phyloP scores from a whole-genome alignment of 1,140 invertebrate genomes.

The Drosophila sproati region DNA sequence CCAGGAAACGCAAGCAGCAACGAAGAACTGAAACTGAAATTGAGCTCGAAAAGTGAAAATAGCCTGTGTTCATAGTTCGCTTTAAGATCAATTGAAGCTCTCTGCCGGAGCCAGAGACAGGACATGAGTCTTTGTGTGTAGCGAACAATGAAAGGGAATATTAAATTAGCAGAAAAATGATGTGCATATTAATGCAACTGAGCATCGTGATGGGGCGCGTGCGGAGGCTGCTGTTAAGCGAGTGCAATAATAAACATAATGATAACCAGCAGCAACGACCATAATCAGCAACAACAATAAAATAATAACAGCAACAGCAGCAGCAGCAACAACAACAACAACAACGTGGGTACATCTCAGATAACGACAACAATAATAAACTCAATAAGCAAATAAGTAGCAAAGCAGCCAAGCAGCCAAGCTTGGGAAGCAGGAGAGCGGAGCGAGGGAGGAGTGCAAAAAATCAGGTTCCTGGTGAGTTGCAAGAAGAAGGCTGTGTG shows the following conservation, averaged over 20 bases:
- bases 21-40: constrained; percentile 13
- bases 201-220: background rate
- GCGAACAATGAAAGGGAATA: constrained; percentile 37
- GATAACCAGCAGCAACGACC: constrained; percentile 55
- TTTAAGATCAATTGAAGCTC: constrained; percentile 57
- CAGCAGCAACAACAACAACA: constrained; percentile 1
- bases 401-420: background rate
- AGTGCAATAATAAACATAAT: constrained; percentile 67
- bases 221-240: constrained; percentile 7
- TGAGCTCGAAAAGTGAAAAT: constrained; percentile 16
- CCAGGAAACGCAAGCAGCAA: constrained; percentile 35
- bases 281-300: constrained; percentile 22
- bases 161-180: constrained; percentile 59
- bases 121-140: constrained; percentile 5
- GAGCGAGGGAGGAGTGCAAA: background rate
- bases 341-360: constrained; percentile 17
- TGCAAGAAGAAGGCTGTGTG: constrained; percentile 22
- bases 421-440: background rate
- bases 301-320: constrained; percentile 2
- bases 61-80: background rate
- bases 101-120: constrained; percentile 28
- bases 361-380: constrained; percentile 68
- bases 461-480: background rate
- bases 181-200: constrained; percentile 48
- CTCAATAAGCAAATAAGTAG: constrained; percentile 70